Evolutionary conservation across 2,113 vertebrate genomes (phyloP).

Genomic region (Lophius piscatorius): DNA sequence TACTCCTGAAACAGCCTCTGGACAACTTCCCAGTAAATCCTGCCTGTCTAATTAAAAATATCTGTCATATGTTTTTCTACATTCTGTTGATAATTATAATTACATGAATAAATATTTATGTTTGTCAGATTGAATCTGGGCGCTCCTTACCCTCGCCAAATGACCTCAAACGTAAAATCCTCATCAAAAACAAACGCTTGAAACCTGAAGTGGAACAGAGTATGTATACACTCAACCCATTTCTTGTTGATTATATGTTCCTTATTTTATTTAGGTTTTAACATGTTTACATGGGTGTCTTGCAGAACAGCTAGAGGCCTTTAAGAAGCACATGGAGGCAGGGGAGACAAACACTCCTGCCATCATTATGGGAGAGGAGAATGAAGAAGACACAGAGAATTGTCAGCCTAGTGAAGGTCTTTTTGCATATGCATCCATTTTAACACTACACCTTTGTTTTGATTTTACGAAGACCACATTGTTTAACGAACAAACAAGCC

Average conservation of each 20-base stretch:
- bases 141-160: slow-evolving; percentile 91
- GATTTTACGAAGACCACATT: no score
- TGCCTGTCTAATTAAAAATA: slow-evolving; percentile 11
- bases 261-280: background rate
- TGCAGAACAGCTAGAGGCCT: slow-evolving; percentile 94
- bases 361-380: slow-evolving; percentile 94
- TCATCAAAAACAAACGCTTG: slow-evolving; percentile 98
- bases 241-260: background rate
- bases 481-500: no score
- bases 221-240: slow-evolving; percentile 69
- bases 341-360: slow-evolving; percentile 92
- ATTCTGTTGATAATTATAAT: background rate
- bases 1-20: slow-evolving; percentile 92
- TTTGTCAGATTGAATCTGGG: slow-evolving; percentile 88
- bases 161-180: slow-evolving; percentile 96
- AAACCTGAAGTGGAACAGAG: slow-evolving; percentile 98
- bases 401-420: slow-evolving; percentile 74
- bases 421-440: background rate
- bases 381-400: slow-evolving; percentile 92
- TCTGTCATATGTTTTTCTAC: background rate
- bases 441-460: no score
- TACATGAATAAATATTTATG: background rate
- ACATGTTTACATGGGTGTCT: slow-evolving; percentile 44
- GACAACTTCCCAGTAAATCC: slow-evolving; percentile 88
- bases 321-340: slow-evolving; percentile 98